Evolutionary conservation across 2,888 invertebrate species (phyloP).

Genomic region (Noctua comes): DNA sequence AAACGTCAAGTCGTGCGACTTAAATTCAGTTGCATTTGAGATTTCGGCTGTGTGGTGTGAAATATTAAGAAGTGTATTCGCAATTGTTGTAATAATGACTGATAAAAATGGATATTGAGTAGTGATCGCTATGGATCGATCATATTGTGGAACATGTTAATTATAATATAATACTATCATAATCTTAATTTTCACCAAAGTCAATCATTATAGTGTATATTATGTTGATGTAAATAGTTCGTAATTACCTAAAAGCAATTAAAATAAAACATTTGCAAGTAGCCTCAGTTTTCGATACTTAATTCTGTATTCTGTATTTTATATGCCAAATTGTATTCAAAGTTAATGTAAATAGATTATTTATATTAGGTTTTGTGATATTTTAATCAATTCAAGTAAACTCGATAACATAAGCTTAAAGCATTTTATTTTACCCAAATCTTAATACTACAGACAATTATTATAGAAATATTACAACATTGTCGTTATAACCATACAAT

Average conservation of each 20-base stretch:
- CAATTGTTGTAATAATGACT: not conserved
- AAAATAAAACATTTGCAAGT: not conserved
- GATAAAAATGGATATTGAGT: not conserved
- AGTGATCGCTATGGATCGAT: not conserved
- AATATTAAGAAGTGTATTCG: not conserved
- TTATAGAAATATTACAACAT: constrained; percentile 1
- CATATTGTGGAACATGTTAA: not conserved
- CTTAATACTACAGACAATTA: constrained; percentile 14
- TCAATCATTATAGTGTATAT: not conserved
- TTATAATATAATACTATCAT: not conserved
- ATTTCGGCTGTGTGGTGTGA: not conserved
- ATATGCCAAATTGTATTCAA: constrained; percentile 35
- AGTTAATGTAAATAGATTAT: constrained; percentile 2
- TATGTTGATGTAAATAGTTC: constrained; percentile 1
- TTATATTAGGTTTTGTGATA: constrained; percentile 14
- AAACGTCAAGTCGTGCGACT: not conserved
- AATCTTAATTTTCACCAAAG: not conserved
- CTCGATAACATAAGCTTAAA: not conserved
- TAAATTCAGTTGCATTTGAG: not conserved
- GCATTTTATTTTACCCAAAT: constrained; percentile 43
- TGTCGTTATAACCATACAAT: not conserved
- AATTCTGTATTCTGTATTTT: constrained; percentile 11
- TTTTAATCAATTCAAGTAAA: constrained; percentile 21
- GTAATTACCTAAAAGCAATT: not conserved
- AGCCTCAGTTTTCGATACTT: not conserved